Percentiles rank a stretch among this genome's conserved stretches.
phyloP scores from a whole-genome alignment of 2,888 invertebrate species.

The Trypoxylon attenuatum region DNA sequence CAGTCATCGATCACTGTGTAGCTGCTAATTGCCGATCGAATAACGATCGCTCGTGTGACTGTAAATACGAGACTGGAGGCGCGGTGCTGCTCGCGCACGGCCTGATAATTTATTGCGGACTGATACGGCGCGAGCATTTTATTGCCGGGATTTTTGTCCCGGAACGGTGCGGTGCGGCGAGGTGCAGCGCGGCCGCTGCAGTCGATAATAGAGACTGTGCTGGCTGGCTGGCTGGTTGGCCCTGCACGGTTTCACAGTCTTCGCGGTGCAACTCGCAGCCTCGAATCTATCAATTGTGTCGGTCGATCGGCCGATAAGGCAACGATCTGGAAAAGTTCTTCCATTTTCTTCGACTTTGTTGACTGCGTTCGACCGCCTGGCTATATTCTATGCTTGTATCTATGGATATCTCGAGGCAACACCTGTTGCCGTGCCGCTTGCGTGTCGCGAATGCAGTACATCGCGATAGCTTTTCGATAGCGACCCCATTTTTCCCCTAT shows the following conservation, averaged over 20 bases:
- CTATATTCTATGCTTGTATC: neutral
- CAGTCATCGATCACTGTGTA: slow-evolving; percentile 47
- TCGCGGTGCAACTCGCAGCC: slow-evolving; percentile 13
- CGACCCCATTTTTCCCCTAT: slow-evolving; percentile 16
- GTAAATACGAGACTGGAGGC: slow-evolving; percentile 22
- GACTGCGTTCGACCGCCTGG: neutral
- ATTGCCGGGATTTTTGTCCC: slow-evolving; percentile 26
- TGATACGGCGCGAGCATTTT: slow-evolving; percentile 32
- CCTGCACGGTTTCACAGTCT: slow-evolving; percentile 26
- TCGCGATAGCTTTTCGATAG: slow-evolving; percentile 31
- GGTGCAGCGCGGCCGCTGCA: slow-evolving; percentile 1
- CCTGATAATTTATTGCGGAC: slow-evolving; percentile 39
- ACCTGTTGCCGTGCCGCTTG: slow-evolving; percentile 44
- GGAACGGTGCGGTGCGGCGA: too few relatives aligned
- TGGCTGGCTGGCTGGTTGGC: slow-evolving; percentile 14
- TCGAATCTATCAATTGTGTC: slow-evolving; percentile 24
- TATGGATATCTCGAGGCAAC: slow-evolving; percentile 30
- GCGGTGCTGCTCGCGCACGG: slow-evolving; percentile 14
- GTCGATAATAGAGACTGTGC: slow-evolving; percentile 23
- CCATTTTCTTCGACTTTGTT: slow-evolving; percentile 4
- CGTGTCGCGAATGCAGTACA: slow-evolving; percentile 43
- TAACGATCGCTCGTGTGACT: slow-evolving; percentile 39
- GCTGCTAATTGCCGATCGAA: slow-evolving; percentile 53
- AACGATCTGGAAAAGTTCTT: slow-evolving; percentile 16
- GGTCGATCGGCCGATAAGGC: slow-evolving; percentile 19